phyloP scores from a whole-genome alignment of 2,113 vertebrate genomes.

The Pristiophorus japonicus region DNA sequence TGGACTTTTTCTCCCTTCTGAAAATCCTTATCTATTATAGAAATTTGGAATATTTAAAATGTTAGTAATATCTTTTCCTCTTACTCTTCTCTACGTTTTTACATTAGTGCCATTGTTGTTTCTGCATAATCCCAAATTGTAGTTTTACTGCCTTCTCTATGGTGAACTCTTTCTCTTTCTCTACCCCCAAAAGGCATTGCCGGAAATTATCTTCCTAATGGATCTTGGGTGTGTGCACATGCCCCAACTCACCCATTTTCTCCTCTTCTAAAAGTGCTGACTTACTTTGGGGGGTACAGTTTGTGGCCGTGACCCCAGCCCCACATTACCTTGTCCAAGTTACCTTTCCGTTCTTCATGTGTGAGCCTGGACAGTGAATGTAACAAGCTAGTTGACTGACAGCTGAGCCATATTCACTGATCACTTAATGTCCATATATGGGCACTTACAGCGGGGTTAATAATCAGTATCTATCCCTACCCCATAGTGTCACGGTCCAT shows the following conservation, averaged over 20 bases:
- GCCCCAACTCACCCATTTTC: no score
- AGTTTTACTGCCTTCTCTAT: not conserved
- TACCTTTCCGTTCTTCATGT: not conserved
- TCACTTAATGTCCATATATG: not conserved
- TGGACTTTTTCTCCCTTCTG: not conserved
- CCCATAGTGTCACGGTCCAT: no score
- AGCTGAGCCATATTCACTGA: not conserved
- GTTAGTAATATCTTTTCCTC: not conserved
- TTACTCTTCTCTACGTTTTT: not conserved
- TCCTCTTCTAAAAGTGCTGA: not conserved
- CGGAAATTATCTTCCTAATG: not conserved
- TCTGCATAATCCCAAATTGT: not conserved
- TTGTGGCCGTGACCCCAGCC: not conserved
- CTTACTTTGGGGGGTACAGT: not conserved
- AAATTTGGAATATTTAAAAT: not conserved
- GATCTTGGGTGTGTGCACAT: not conserved
- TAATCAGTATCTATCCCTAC: not conserved
- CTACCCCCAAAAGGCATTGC: not conserved
- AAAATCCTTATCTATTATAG: not conserved
- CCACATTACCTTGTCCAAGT: not conserved
- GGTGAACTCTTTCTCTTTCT: not conserved
- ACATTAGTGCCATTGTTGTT: not conserved
- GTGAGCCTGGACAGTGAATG: no score
- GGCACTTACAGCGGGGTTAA: not conserved
- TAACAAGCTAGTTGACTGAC: not conserved